Base-by-base conservation (phyloP, 1,140 invertebrate species). In the Brevipalpus yothersi region DNA sequence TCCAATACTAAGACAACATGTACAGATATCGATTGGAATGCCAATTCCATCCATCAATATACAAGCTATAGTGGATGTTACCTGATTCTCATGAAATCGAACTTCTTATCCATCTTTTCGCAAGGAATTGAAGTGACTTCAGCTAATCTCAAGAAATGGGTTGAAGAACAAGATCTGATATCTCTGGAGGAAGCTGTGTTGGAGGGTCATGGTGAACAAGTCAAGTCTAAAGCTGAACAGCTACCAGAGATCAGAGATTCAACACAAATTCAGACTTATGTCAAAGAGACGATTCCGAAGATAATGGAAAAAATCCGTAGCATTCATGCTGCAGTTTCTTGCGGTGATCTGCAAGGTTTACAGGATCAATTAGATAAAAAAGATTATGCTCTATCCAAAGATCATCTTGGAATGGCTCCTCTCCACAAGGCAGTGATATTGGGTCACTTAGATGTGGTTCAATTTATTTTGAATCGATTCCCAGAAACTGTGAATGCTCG, bases 71-170 rank as follows among this genome's bases (percentile, higher is more conserved):
- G n/a, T n/a, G n/a, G n/a, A n/a, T n/a, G n/a, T n/a, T n/a, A n/a
- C n/a, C n/a, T n/a, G n/a, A n/a, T 43, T 15, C 8, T 43, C 42
- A 43, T 45, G 43, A 45, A 45, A 45, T 17, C 43, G n/a, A 45
- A 15, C 8, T 45, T 3, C 43, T 12, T 15, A 45, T 45, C 8
- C 12, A 45, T 3, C 12, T n/a, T 51, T 13, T n/a, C 12, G 41
- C 4, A 41, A 69, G 66, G 63, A 51, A 42, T 66, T 15, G 63
- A 64, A 58, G 62, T 69, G 11, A 68, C 63, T 40, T 64, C 68
- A 45, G 68, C 86, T 49, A 88, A 87, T 66, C 87, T 91, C 62
- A 75, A 85, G 61, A 86, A 87, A 72, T 91, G 86, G 86, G 88
- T 90, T 62, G 84, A 89, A 68, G 86, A 89, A 68, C 78, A 82